phyloP scores from a whole-genome alignment of 92 coral and sea anemone species.

The Parazoanthus darwini region DNA sequence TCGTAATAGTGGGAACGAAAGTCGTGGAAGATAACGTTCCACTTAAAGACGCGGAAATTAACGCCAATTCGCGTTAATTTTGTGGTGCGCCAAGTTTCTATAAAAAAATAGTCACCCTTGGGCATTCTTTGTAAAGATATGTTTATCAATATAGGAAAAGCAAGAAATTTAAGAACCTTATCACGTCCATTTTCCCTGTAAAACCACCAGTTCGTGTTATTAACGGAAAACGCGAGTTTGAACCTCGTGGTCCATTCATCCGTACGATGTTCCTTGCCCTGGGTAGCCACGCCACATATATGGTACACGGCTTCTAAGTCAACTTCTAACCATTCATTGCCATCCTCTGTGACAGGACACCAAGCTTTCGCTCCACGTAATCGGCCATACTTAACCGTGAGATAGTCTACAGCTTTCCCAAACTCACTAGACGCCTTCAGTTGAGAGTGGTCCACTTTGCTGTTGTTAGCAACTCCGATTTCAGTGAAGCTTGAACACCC shows the following conservation, averaged over 20 bases:
- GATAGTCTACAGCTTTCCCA: slow-evolving; percentile 56
- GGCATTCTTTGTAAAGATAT: too few relatives aligned
- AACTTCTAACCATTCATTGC: slow-evolving; percentile 58
- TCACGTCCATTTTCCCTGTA: slow-evolving; percentile 34
- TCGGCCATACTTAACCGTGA: slow-evolving; percentile 68
- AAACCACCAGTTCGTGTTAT: slow-evolving; percentile 43
- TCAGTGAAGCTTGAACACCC: slow-evolving; percentile 47
- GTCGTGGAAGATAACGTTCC: too few relatives aligned
- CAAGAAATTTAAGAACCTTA: background rate
- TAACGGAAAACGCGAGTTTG: slow-evolving; percentile 48
- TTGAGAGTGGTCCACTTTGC: slow-evolving; percentile 40
- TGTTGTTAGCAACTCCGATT: slow-evolving; percentile 54
- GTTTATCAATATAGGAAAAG: background rate
- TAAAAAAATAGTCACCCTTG: background rate
- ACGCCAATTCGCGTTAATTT: background rate
- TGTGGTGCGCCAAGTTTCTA: background rate
- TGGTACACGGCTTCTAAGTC: slow-evolving; percentile 56
- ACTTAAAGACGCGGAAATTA: too few relatives aligned
- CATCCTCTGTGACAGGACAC: slow-evolving; percentile 49
- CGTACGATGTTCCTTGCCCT: slow-evolving; percentile 51
- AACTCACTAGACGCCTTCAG: slow-evolving; percentile 57
- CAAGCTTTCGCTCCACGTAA: slow-evolving; percentile 56
- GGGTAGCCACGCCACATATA: slow-evolving; percentile 73
- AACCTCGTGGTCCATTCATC: slow-evolving; percentile 58
- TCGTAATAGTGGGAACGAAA: too few relatives aligned